A percentile compares a stretch with the other conserved stretches of the same genome.
Evolutionary conservation across 2,888 invertebrate genomes (phyloP).

Genomic region (Hetaerina titia): DNA sequence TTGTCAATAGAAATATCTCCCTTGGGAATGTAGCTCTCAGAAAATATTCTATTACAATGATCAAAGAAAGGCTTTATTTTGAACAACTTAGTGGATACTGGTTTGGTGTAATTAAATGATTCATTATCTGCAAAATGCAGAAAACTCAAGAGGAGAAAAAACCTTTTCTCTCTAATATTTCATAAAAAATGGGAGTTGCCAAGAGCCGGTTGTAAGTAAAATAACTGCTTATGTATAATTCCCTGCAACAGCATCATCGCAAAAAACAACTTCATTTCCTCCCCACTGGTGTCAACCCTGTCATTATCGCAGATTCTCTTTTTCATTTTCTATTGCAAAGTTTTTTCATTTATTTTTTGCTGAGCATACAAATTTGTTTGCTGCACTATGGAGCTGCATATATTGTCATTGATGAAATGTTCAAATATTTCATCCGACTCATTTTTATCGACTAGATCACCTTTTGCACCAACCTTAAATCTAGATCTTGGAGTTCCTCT

Average conservation of each 20-base stretch:
- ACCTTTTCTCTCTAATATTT: not conserved
- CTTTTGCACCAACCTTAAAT: too few relatives aligned
- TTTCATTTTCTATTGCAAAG: not conserved
- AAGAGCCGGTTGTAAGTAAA: not conserved
- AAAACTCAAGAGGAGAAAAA: not conserved
- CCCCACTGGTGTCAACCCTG: not conserved
- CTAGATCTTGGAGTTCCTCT: too few relatives aligned
- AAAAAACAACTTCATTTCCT: not conserved
- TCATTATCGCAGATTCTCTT: not conserved
- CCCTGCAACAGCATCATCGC: too few relatives aligned
- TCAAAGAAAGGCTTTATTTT: not conserved
- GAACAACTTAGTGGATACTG: not conserved
- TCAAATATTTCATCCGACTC: too few relatives aligned
- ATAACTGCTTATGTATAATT: not conserved
- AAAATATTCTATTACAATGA: too few relatives aligned
- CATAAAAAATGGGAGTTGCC: not conserved
- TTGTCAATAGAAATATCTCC: too few relatives aligned
- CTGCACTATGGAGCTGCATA: too few relatives aligned
- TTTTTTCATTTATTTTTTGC: too few relatives aligned
- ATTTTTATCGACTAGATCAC: too few relatives aligned
- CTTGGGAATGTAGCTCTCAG: too few relatives aligned
- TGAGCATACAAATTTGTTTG: too few relatives aligned
- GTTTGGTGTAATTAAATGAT: not conserved
- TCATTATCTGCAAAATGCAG: not conserved
- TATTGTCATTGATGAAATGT: too few relatives aligned